Evolutionary conservation across 2,113 vertebrate genomes (phyloP), one percentile per base, ranked within the genome.

Genomic region (Colius striatus): DNA sequence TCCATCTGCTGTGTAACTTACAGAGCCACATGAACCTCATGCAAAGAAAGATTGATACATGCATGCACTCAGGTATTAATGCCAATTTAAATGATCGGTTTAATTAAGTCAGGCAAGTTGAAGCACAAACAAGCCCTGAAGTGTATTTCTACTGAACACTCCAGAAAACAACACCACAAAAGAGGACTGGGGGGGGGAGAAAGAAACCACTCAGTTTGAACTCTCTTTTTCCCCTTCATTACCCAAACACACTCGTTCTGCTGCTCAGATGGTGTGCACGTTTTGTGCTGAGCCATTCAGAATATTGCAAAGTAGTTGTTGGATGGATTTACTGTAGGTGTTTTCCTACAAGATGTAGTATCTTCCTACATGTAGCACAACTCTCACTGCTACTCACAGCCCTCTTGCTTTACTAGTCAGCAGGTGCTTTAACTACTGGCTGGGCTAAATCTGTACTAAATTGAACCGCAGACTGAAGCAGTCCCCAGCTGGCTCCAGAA

Each of bases 61-160:
- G 13, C 30, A 80, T 30, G 20, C 51, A 53, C 23, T 51, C 7
- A 13, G 29, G 43, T 76, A 73, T 75, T 60, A 81, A 60, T 38
- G n/a, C 23, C 9, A 2, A 90, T 75, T 54, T 72, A 75, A 90
- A 60, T 6, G 34, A 92, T 55, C 65, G 55, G 48, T 65, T 89
- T 67, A 81, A 90, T 75, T 80, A 92, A 92, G 87, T 30, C 48
- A 84, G 38, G 65, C 83, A 92, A 86, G 80, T 93, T 87, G 74
- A 80, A 90, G 68, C 61, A 68, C n/a, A 89, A 43, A 55, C 76
- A 61, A 87, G 65, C 66, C 89, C 65, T 87, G 54, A 53, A 77
- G 85, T 68, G 32, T 90, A 58, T 29, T 18, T 36, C 32, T 71
- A 60, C 30, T 58, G 25, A 62, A 57, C 11, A 48, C 0, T 0